Conservation (phyloP, 2,888 invertebrate species). For the Mycalesis mineus region DNA sequence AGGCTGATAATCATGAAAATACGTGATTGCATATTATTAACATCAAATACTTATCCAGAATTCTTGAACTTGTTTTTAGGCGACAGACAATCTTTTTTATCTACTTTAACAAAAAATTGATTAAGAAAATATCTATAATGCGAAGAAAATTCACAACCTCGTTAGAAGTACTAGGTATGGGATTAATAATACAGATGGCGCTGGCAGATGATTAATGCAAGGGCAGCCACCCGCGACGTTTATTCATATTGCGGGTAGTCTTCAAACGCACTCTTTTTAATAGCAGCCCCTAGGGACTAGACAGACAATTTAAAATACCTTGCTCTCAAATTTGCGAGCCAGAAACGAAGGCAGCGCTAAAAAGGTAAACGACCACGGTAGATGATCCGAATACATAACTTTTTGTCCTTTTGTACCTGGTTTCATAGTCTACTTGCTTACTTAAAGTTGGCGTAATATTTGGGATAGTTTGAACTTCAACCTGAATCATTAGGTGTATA, state of each 20-base stretch:
- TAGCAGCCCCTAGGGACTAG: slow-evolving; percentile 39
- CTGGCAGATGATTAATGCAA: slow-evolving; percentile 41
- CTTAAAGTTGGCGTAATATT: background rate
- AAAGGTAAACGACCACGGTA: slow-evolving; percentile 33
- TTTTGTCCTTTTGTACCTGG: slow-evolving; percentile 14
- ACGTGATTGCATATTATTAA: too few relatives aligned
- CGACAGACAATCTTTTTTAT: too few relatives aligned
- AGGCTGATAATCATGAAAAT: too few relatives aligned
- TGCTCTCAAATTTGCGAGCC: slow-evolving; percentile 34
- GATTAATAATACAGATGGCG: background rate
- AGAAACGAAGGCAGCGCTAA: slow-evolving; percentile 33
- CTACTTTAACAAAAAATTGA: too few relatives aligned
- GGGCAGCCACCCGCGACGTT: slow-evolving; percentile 40
- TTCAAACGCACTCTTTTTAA: slow-evolving; percentile 49
- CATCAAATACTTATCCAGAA: too few relatives aligned
- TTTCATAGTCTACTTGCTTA: background rate
- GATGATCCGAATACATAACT: slow-evolving; percentile 27
- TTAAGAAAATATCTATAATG: too few relatives aligned
- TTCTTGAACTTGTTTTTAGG: too few relatives aligned
- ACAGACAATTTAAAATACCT: slow-evolving; percentile 39
- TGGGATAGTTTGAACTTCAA: too few relatives aligned
- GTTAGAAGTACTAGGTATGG: too few relatives aligned
- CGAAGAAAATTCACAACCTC: too few relatives aligned
- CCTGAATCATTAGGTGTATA: too few relatives aligned
- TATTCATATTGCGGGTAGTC: slow-evolving; percentile 45